Evolutionary conservation across 1,140 invertebrate species (phyloP), one percentile per base, ranked within the genome.

Genomic region (Achroia grisella): DNA sequence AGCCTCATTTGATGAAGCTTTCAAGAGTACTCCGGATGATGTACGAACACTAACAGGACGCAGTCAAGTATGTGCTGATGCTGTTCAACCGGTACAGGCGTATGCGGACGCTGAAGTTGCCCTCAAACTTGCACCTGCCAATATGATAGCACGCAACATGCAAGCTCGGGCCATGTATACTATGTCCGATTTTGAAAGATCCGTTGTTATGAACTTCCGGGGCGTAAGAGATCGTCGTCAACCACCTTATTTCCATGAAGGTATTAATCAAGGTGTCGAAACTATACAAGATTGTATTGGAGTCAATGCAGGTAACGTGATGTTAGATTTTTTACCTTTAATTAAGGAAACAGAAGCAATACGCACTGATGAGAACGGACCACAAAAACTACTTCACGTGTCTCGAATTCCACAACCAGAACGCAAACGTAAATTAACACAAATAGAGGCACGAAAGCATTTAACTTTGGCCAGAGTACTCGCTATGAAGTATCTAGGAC

Each of bases 181-280:
- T 1, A 86, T 81, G 71, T 86, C 86, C 12, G 87, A 89, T 47
- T 89, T 89, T 58, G 88, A 89, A 60, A 72, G 85, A 48, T 87
- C 85, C 0, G 62, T 89, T 4, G 83, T 89, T 2, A 82, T 86
- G 60, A 89, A 88, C 55, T 76, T 68, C 30, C 63, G 87, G 9
- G 71, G 82, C 8, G 45, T 78, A 0, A 68, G 85, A 11, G 49
- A 60, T 29, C 66, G 88, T n/a, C 72, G 74, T 30, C 86, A 88
- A 62, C 88, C 88, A 6, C 86, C 87, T 31, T 86, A 87, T 45
- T 88, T 88, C 44, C 67, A 67, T 23, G 87, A 88, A 68, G 88
- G 88, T 2, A 84, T 86, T 10, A 88, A 82, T 48, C 79, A 82
- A 73, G 71, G 74, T 36, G 29, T 79, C 45, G 70, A 88, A 73